Evolutionary conservation across 2,888 invertebrate species (phyloP).

Genomic region (Chrysolina oricalcia): DNA sequence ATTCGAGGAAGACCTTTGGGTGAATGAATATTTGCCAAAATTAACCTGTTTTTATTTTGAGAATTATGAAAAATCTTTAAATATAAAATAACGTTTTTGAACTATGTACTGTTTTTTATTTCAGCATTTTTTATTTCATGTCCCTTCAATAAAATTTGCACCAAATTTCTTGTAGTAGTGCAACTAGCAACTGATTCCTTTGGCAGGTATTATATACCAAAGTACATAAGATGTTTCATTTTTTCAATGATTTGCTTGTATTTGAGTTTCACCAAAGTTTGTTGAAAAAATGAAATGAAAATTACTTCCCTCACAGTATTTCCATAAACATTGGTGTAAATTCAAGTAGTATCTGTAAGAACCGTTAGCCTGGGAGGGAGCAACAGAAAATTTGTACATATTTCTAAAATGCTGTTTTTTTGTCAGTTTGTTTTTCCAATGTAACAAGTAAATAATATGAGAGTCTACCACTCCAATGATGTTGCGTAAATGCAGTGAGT

Average conservation of each 20-base stretch:
- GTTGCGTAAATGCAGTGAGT: too few relatives aligned
- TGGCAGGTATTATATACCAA: background rate
- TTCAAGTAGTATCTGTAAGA: background rate
- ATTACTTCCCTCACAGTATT: too few relatives aligned
- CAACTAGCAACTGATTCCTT: background rate
- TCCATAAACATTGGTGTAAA: background rate
- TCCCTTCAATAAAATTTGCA: background rate
- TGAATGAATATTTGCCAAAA: conserved; percentile 5
- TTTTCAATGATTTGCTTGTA: background rate
- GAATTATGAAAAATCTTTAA: too few relatives aligned
- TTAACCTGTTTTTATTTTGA: too few relatives aligned
- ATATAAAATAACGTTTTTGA: background rate
- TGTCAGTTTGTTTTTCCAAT: too few relatives aligned
- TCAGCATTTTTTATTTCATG: background rate
- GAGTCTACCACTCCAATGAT: too few relatives aligned
- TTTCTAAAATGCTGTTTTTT: too few relatives aligned
- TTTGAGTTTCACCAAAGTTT: too few relatives aligned
- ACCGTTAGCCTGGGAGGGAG: background rate
- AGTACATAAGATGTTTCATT: background rate
- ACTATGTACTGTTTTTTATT: background rate
- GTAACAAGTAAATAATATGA: too few relatives aligned
- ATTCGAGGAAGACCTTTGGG: background rate
- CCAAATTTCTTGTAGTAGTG: background rate
- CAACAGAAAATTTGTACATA: background rate
- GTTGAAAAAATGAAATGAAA: too few relatives aligned